Evolutionary conservation across 2,113 vertebrate genomes (phyloP).

Genomic region (Balaenoptera acutorostrata): DNA sequence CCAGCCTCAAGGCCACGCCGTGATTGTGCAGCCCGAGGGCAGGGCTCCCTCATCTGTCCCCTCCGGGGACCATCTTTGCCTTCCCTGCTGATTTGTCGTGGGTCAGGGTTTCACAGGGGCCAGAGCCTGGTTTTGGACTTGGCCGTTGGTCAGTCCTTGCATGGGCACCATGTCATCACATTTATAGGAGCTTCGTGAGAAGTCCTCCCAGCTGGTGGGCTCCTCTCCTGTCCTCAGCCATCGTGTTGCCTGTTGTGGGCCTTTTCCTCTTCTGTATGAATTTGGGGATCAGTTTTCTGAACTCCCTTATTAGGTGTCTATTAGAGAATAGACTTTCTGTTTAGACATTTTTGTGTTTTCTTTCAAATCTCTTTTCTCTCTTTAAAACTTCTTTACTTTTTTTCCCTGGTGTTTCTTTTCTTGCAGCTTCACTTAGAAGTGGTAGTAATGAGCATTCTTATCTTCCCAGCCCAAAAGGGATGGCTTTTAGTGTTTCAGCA

Average conservation of each 20-base stretch:
- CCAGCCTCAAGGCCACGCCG: not conserved
- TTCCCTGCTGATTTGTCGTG: not conserved
- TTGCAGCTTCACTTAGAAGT: not conserved
- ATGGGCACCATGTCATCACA: no score
- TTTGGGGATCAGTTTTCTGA: not conserved
- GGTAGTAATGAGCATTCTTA: not conserved
- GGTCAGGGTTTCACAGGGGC: no score
- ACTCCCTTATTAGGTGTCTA: not conserved
- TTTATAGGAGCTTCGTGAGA: no score
- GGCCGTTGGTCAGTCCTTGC: not conserved
- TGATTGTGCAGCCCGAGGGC: not conserved
- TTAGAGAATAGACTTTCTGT: not conserved
- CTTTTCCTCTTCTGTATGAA: not conserved
- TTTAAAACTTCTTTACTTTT: not conserved
- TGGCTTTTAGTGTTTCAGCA: not conserved
- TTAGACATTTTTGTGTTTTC: not conserved
- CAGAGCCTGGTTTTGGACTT: not conserved
- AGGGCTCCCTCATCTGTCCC: not conserved
- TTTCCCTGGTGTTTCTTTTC: not conserved
- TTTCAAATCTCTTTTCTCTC: not conserved
- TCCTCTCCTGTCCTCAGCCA: not conserved
- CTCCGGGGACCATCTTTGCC: not conserved
- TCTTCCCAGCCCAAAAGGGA: not conserved
- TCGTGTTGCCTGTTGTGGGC: not conserved
- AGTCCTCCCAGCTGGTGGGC: rapidly evolving